A percentile compares a stretch with the other conserved stretches of the same genome.
These are phyloP conservation scores for Eulacestoma nigropectus DNA, from an alignment of 2,113 vertebrate species.

Conservation along the genomic window DNA sequence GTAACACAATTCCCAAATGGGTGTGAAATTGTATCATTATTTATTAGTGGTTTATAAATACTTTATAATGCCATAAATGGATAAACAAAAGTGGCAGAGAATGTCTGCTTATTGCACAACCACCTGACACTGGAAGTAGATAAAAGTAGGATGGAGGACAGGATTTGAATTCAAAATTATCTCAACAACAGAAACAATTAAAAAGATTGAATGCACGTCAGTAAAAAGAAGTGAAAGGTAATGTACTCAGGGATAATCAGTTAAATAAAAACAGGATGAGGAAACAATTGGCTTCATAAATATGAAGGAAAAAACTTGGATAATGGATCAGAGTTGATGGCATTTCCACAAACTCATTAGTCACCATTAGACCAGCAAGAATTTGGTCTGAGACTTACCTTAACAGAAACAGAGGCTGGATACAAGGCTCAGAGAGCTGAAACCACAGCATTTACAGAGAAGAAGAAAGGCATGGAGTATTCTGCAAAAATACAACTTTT, in stretches of 20 bases:
- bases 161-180: not conserved
- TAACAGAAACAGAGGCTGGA: not conserved
- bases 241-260: not conserved
- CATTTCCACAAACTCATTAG: not conserved
- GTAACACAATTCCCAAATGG: not conserved
- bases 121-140: not conserved
- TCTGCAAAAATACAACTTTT: not conserved
- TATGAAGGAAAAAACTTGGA: not conserved
- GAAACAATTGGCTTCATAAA: not conserved
- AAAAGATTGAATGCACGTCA: not conserved
- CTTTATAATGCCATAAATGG: not conserved
- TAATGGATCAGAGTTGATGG: not conserved
- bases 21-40: not conserved
- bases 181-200: fast-evolving
- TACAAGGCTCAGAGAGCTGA: not conserved
- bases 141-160: not conserved
- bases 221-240: not conserved
- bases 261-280: not conserved
- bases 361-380: not conserved
- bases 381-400: not conserved
- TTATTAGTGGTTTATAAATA: not conserved
- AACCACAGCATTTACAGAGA: not conserved
- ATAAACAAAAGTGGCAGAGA: not conserved
- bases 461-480: not conserved
- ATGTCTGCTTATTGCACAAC: not conserved